Evolutionary conservation across 2,113 vertebrate genomes (phyloP).

Genomic region (Microtus pennsylvanicus): DNA sequence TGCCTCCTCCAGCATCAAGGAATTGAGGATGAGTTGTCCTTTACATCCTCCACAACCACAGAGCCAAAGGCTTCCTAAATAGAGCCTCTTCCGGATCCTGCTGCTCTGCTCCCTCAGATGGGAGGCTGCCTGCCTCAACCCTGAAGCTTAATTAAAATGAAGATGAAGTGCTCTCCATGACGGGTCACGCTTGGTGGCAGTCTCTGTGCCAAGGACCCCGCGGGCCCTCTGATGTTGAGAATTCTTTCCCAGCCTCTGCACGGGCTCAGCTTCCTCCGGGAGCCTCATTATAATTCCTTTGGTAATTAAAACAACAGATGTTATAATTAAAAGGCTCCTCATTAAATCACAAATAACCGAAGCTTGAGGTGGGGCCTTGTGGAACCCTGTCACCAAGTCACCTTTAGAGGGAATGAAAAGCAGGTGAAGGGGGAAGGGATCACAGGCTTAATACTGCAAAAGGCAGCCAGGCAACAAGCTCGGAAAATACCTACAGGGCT

Average conservation of each 20-base stretch:
- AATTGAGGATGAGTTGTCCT: not conserved
- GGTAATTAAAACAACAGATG: conserved; percentile 86
- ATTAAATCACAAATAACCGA: conserved; percentile 82
- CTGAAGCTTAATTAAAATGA: conserved; percentile 77
- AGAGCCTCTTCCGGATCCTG: not conserved
- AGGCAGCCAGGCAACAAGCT: not conserved
- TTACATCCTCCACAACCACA: not conserved
- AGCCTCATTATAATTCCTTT: conserved; percentile 82
- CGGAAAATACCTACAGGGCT: not conserved
- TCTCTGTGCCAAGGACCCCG: conserved; percentile 52
- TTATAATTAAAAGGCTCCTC: conserved; percentile 84
- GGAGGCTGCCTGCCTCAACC: conserved; percentile 41
- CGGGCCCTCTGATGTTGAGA: conserved; percentile 59
- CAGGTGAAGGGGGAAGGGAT: not conserved
- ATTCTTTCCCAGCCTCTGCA: conserved; percentile 66
- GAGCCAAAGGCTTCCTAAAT: not conserved
- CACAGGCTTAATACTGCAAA: not conserved
- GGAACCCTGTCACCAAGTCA: conserved; percentile 57
- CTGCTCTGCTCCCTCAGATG: not conserved
- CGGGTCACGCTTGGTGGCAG: conserved; percentile 39
- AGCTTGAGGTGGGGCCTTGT: conserved; percentile 68
- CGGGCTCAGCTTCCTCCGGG: conserved; percentile 73
- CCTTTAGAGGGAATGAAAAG: conserved; percentile 62
- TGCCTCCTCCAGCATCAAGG: not conserved
- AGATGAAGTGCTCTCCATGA: conserved; percentile 77